Base-by-base conservation (phyloP, 2,888 invertebrate species). In the Aspidiotus rigidus region DNA sequence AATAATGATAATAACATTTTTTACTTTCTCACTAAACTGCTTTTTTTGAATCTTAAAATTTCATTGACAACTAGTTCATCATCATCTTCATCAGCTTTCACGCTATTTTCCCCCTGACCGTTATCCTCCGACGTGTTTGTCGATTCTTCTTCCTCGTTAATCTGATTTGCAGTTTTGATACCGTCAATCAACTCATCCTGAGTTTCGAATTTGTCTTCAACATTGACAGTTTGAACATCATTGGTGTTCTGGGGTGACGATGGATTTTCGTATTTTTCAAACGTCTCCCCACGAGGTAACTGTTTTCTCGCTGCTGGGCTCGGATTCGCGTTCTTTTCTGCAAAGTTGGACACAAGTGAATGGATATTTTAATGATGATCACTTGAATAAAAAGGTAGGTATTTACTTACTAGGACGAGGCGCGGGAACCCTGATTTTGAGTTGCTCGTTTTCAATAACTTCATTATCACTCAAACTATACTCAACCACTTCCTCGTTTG, bases 41-140 rank as follows among this genome's bases (percentile, higher is more conserved):
- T 15, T 17, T 57, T 57, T 57, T 57, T 57, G 49, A 54, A 64
- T 40, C 53, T 64, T 7, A 64, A 54, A 17, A 64, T 54, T 64
- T 64, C 64, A 40, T 64, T 54, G 10, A 64, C 54, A 13, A 64
- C 64, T 11, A 28, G n/a, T 13, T 57, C 57, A 17, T 57, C 17
- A 55, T 64, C 62, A 28, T 62, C 64, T 28, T 64, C 64, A 16
- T 63, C 53, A 28, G 49, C 63, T 2, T 53, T 10, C 8, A 62
- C 41, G 13, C 49, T 10, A 62, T 49, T 62, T 49, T 62, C 49
- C 7, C 44, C 62, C 2, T 11, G 10, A 17, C 44, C 62, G 44
- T 62, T 62, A 16, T 62, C 53, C 28, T 28, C 28, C 28, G 16
- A 6, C 17, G 62, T 49, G 7, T 13, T 49, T 17, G 6, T 16